Evolutionary conservation across 2,888 invertebrate species (phyloP), one percentile per base, ranked within the genome.

Genomic region (Andricus curvator): DNA sequence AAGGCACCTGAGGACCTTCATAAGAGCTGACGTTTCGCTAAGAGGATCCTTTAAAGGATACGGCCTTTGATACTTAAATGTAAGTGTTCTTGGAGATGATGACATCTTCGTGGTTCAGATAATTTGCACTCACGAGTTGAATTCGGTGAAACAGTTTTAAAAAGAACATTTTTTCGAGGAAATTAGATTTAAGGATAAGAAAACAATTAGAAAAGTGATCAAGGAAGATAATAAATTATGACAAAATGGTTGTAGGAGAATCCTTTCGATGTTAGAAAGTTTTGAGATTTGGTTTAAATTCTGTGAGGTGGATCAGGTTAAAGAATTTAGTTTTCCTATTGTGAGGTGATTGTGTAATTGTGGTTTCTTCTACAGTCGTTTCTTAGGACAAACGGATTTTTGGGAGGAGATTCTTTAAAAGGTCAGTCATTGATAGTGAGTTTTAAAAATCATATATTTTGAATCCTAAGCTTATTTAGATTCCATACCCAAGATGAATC

Each of bases 1-100:
- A 67, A 67, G 67, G 13, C 22, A 44, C 67, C 44, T 67, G 44
- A 41, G 22, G 67, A n/a, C 13, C 67, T 67, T 67, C 22, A 67
- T 67, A 44, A 67, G 37, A 33, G 41, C 9, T 41, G 37, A 11
- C 13, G 37, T 67, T 67, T 67, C 67, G n/a, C 44, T 67, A 67
- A 37, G 22, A 67, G 20, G 67, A 41, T 67, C 22, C 13, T 67
- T 13, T 22, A 44, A 44, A 22, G 67, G 22, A 67, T 22, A 37
- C 1, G 15, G 6, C 29, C 15, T 37, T 66, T 67, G 22, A 22
- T 13, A 67, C 67, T 44, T 22, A 11, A 37, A 20, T 41, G 41
- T 67, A 41, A 67, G 67, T 67, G 67, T n/a, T 22, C 67, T 41
- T 41, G 6, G n/a, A 37, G 41, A 67, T 67, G 13, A 22, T 22